Conservation (phyloP, 1,140 invertebrate genomes). For the Drosophila virilis region DNA sequence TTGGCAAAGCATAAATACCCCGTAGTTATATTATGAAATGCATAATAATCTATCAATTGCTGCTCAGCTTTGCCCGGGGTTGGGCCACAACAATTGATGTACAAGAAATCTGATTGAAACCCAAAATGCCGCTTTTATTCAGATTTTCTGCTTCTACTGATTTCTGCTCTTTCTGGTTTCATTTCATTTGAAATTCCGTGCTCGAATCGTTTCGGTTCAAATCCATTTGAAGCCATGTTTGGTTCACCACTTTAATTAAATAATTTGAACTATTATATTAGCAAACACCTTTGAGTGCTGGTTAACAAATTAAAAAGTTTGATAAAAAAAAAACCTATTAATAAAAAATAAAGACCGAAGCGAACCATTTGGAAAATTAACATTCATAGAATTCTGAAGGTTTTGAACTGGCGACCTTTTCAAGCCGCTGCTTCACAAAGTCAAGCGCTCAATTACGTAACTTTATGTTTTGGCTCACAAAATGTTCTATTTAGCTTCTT, state of each 20-base stretch:
- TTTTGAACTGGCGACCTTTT: conserved; percentile 27
- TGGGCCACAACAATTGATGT: neutral
- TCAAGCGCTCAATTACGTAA: conserved; percentile 64
- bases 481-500: conserved; percentile 64
- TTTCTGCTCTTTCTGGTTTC: too few relatives aligned
- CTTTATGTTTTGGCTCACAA: conserved; percentile 50
- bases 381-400: conserved; percentile 38
- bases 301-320: neutral
- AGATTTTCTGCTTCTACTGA: too few relatives aligned
- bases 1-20: neutral
- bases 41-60: neutral
- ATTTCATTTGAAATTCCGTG: too few relatives aligned
- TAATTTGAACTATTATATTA: neutral
- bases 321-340: neutral
- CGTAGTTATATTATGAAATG: neutral
- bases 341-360: neutral
- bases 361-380: conserved; percentile 46
- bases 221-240: too few relatives aligned
- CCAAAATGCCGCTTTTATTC: too few relatives aligned
- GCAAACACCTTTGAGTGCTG: neutral
- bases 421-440: conserved; percentile 38
- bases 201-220: too few relatives aligned
- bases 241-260: neutral
- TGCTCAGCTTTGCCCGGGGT: neutral
- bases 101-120: neutral